Conservation (phyloP, 2,113 vertebrate species). For the Arvicanthis niloticus region DNA sequence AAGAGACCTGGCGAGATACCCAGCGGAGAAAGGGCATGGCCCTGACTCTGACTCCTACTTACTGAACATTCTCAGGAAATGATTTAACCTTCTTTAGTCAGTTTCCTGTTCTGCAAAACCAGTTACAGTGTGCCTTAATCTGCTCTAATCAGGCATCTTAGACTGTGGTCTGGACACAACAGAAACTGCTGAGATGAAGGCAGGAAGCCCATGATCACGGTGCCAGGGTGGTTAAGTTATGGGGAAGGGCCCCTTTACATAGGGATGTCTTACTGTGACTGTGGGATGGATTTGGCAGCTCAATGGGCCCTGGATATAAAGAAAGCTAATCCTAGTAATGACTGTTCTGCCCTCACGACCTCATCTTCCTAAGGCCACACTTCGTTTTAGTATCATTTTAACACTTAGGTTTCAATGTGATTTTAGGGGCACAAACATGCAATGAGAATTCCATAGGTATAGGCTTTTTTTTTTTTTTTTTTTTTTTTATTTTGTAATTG, state of each 20-base stretch:
- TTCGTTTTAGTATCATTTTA: neutral
- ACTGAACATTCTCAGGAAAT: neutral
- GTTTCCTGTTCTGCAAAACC: conserved; percentile 26
- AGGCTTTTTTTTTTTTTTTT: no score
- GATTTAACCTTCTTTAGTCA: conserved; percentile 42
- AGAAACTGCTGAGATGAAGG: neutral
- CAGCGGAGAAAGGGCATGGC: neutral
- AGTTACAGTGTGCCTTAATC: neutral
- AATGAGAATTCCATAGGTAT: neutral
- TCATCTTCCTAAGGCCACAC: neutral
- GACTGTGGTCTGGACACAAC: neutral
- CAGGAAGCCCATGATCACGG: neutral
- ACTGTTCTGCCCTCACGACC: neutral
- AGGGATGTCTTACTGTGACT: neutral
- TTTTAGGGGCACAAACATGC: neutral
- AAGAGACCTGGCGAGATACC: neutral
- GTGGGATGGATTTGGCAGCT: neutral
- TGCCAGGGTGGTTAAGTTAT: neutral
- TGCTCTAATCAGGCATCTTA: neutral
- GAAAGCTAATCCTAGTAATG: neutral
- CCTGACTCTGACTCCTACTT: neutral
- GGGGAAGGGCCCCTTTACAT: neutral
- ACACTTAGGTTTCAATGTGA: neutral
- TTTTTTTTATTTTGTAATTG: neutral
- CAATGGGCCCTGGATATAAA: neutral